Evolutionary conservation across 2,797 vertebrate species (phyloP).

Genomic region (Argya squamiceps): DNA sequence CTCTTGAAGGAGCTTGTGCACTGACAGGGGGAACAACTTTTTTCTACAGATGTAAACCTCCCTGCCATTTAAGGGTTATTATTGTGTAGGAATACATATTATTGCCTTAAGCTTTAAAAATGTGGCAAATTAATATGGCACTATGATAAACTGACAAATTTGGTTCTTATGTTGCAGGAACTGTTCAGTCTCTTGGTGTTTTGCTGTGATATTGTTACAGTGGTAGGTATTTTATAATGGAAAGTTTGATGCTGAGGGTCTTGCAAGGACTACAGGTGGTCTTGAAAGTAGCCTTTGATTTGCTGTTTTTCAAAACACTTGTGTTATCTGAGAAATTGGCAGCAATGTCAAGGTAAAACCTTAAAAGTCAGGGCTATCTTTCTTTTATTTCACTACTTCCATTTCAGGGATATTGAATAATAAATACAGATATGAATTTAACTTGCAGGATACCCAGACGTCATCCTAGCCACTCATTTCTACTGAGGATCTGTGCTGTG

Average conservation of each 20-base stretch:
- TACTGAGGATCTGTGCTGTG: neutral
- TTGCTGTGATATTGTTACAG: neutral
- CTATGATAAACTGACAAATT: neutral
- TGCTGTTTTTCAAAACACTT: conserved; percentile 1
- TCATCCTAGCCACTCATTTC: neutral
- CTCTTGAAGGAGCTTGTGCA: neutral
- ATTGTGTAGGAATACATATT: neutral
- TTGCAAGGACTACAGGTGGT: neutral
- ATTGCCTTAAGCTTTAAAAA: neutral
- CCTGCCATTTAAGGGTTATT: neutral
- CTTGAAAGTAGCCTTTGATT: conserved; percentile 24
- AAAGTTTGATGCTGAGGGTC: neutral
- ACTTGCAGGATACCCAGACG: neutral
- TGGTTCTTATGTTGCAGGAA: neutral
- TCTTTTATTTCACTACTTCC: neutral
- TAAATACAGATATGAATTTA: neutral
- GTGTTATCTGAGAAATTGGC: neutral
- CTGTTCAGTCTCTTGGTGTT: neutral
- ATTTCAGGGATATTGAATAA: neutral
- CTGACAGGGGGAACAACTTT: neutral
- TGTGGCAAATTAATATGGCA: neutral
- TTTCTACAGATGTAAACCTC: neutral
- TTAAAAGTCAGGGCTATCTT: neutral
- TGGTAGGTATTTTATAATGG: neutral
- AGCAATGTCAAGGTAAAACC: neutral